Evolutionary conservation across 2,888 invertebrate species (phyloP).

Genomic region (Cyclophora albipunctata): DNA sequence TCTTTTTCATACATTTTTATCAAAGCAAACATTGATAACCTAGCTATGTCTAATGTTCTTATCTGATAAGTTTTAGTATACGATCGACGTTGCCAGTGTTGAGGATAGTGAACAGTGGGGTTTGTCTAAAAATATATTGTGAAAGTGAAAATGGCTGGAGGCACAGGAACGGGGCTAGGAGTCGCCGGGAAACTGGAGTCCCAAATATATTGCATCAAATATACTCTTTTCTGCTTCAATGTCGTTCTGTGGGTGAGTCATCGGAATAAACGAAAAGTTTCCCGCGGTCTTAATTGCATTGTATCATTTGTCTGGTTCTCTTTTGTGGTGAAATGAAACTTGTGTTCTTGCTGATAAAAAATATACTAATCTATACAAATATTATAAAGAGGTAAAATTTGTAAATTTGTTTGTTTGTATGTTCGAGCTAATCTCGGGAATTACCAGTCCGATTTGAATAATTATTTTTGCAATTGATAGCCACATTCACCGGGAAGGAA

Average conservation of each 20-base stretch:
- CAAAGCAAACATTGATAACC: slow-evolving; percentile 67
- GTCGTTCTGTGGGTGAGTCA: slow-evolving; percentile 85
- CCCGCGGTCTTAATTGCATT: neutral
- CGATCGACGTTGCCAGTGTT: slow-evolving; percentile 30
- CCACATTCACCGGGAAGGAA: too few species aligned
- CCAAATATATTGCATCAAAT: slow-evolving; percentile 87
- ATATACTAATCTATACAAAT: too few species aligned
- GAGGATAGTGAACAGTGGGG: slow-evolving; percentile 30
- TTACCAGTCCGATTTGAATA: too few species aligned
- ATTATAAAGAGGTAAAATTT: too few species aligned
- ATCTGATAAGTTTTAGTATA: slow-evolving; percentile 54
- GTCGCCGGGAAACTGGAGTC: slow-evolving; percentile 79
- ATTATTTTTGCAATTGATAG: too few species aligned
- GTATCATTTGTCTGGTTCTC: neutral
- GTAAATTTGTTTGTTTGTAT: too few species aligned
- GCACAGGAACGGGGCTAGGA: slow-evolving; percentile 67
- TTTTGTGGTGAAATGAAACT: too few species aligned
- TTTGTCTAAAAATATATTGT: slow-evolving; percentile 22
- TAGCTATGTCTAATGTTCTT: slow-evolving; percentile 52
- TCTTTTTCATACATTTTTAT: slow-evolving; percentile 55
- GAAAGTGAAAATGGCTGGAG: slow-evolving; percentile 71
- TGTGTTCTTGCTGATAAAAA: too few species aligned
- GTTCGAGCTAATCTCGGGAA: too few species aligned
- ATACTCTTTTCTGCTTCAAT: slow-evolving; percentile 87
- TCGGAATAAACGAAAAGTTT: neutral